A percentile compares a stretch with the other conserved stretches of the same genome.
phyloP scores from a whole-genome alignment of 2,797 vertebrate species.

The Enteromius radiatus region DNA sequence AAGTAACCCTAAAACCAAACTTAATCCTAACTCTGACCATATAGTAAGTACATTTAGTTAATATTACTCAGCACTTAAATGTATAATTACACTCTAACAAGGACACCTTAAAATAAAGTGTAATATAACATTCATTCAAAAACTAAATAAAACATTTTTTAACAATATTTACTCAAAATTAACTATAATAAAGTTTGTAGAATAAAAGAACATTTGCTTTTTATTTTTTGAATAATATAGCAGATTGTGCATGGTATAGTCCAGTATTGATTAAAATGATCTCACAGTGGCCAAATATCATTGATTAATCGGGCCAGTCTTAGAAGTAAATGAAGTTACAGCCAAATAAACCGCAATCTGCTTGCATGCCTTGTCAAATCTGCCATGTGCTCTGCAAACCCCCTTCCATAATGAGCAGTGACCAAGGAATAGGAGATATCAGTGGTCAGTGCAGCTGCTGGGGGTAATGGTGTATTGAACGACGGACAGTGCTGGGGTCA shows the following conservation, averaged over 20 bases:
- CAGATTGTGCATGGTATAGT: background rate
- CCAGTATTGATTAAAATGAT: background rate
- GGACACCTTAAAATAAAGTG: background rate
- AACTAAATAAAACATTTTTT: background rate
- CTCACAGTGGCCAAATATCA: background rate
- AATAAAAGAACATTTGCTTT: too few species aligned
- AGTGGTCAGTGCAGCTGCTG: slow-evolving; percentile 66
- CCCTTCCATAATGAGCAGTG: slow-evolving; percentile 35
- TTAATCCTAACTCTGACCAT: background rate
- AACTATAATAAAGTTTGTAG: background rate
- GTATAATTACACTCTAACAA: background rate
- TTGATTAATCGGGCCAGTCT: background rate
- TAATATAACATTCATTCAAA: background rate
- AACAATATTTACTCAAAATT: background rate
- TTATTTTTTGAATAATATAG: background rate
- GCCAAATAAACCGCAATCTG: slow-evolving; percentile 23
- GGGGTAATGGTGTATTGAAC: slow-evolving; percentile 81
- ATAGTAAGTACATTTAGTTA: background rate
- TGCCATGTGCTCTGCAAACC: slow-evolving; percentile 55
- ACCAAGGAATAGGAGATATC: slow-evolving; percentile 30
- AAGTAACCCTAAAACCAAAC: background rate
- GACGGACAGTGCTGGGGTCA: slow-evolving; percentile 75
- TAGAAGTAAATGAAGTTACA: slow-evolving; percentile 30
- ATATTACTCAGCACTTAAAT: background rate
- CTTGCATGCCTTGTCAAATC: slow-evolving; percentile 27